A percentile compares a stretch with the other conserved stretches of the same genome.
Evolutionary conservation across 2,113 vertebrate species (phyloP).

Genomic region (Chaenogobius annularis): DNA sequence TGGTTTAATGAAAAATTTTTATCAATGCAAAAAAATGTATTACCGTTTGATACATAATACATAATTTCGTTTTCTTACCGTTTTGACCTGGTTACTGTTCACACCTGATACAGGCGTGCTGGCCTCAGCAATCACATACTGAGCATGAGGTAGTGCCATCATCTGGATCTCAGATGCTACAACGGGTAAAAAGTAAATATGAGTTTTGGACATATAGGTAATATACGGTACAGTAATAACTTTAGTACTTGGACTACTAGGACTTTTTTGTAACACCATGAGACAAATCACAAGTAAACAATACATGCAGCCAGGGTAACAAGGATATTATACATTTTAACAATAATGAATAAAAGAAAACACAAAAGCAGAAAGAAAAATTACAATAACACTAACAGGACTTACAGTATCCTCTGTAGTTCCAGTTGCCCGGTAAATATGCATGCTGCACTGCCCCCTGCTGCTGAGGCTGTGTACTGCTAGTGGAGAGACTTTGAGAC

Average conservation of each 20-base stretch:
- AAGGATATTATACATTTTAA: too few species aligned
- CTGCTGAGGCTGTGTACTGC: constrained; percentile 68
- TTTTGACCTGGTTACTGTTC: constrained; percentile 89
- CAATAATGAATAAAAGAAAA: too few species aligned
- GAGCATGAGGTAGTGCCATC: constrained; percentile 94
- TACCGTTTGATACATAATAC: neutral
- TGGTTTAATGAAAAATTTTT: neutral
- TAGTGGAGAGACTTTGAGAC: constrained; percentile 80
- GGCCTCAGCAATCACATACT: constrained; percentile 94
- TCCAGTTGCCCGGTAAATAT: constrained; percentile 91
- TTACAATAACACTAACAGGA: constrained; percentile 15
- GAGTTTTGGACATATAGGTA: neutral
- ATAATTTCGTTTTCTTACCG: constrained; percentile 76
- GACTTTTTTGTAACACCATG: too few species aligned
- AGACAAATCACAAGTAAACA: too few species aligned
- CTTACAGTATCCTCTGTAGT: constrained; percentile 92
- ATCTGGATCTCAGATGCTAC: constrained; percentile 97
- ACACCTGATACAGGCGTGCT: constrained; percentile 85
- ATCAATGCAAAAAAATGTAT: neutral
- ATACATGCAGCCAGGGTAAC: too few species aligned
- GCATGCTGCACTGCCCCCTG: constrained; percentile 89
- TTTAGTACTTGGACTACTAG: neutral
- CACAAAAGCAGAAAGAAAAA: too few species aligned
- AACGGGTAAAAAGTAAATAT: constrained; percentile 7
- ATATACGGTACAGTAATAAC: neutral